Evolutionary conservation across 2,113 vertebrate genomes (phyloP).

Genomic region (Rhombomys opimus): DNA sequence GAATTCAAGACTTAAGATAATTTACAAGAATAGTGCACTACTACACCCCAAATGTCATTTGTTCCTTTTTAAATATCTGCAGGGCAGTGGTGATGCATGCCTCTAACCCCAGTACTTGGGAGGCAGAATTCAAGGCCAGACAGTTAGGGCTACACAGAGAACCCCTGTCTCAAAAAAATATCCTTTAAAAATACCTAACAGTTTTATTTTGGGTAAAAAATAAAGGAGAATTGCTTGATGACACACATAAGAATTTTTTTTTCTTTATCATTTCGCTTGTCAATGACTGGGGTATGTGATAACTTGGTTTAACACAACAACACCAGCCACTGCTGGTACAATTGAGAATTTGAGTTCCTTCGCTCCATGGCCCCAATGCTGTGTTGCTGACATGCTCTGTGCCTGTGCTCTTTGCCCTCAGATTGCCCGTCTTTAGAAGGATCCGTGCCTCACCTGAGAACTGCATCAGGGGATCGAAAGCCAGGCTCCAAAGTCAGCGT

Average conservation of each 20-base stretch:
- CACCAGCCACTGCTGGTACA: background rate
- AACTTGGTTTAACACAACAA: background rate
- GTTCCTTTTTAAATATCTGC: slow-evolving; percentile 44
- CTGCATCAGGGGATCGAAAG: slow-evolving; percentile 88
- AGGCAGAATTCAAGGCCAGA: background rate
- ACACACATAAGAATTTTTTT: background rate
- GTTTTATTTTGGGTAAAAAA: slow-evolving; percentile 56
- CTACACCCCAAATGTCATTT: slow-evolving; percentile 75
- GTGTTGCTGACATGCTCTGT: slow-evolving; percentile 45
- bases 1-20: background rate
- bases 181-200: slow-evolving; percentile 56
- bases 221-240: too few species aligned
- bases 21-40: slow-evolving; percentile 65
- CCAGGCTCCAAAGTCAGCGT: slow-evolving; percentile 94
- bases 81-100: background rate
- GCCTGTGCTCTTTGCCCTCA: slow-evolving; percentile 82
- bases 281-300: background rate
- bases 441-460: slow-evolving; percentile 89
- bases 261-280: background rate
- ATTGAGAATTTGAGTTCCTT: background rate
- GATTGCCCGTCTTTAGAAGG: slow-evolving; percentile 94
- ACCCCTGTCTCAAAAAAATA: background rate
- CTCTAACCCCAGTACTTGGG: background rate
- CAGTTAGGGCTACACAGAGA: background rate
- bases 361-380: background rate